A percentile compares a stretch with the other conserved stretches of the same genome.
These are phyloP conservation scores for Polydrusus cervinus DNA, from an alignment of 2,888 invertebrate genomes.

Conservation along the genomic window DNA sequence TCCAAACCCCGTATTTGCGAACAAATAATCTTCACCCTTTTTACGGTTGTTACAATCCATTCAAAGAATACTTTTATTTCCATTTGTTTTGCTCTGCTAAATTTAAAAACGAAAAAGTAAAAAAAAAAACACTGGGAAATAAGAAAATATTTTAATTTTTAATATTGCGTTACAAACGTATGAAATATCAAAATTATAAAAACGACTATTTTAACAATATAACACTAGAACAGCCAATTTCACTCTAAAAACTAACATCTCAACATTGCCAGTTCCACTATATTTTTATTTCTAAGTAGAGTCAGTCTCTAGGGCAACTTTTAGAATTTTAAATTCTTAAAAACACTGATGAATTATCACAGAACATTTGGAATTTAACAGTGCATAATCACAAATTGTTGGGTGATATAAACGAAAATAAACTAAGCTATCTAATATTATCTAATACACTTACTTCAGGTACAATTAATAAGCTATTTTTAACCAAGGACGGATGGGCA, in stretches of 20 bases:
- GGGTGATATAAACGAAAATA: neutral
- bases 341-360: neutral
- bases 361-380: neutral
- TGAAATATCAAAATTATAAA: too few species aligned
- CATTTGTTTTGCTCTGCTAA: too few species aligned
- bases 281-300: neutral
- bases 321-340: neutral
- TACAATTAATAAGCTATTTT: too few species aligned
- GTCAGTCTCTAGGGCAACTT: constrained; percentile 5
- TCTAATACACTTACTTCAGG: neutral
- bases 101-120: too few species aligned
- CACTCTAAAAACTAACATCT: neutral
- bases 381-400: neutral
- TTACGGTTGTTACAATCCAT: too few species aligned
- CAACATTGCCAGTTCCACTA: too few species aligned
- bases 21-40: too few species aligned
- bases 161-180: too few species aligned
- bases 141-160: neutral
- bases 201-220: neutral
- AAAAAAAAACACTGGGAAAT: too few species aligned
- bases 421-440: neutral
- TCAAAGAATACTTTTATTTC: too few species aligned
- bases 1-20: too few species aligned
- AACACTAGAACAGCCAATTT: neutral
- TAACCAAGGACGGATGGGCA: too few species aligned